Evolutionary conservation across 1,140 invertebrate species (phyloP).

Genomic region (Melanaphis sacchari): DNA sequence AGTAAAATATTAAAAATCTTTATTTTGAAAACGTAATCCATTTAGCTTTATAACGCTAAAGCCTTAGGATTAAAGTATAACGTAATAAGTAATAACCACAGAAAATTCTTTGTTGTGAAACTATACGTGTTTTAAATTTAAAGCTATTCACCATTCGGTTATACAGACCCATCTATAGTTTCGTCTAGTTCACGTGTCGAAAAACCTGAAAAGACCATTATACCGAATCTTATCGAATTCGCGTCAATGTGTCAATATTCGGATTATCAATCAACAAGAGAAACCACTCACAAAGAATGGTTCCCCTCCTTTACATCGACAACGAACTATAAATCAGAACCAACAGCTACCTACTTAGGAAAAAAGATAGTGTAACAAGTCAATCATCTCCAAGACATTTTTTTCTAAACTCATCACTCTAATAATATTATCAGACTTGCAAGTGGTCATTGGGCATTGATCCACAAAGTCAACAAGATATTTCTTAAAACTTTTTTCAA

Average conservation of each 20-base stretch:
- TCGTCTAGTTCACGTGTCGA: neutral
- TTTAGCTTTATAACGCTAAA: neutral
- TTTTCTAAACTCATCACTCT: conserved; percentile 19
- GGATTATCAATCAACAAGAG: conserved; percentile 53
- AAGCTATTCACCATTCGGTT: neutral
- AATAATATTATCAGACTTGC: neutral
- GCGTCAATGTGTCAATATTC: conserved; percentile 53
- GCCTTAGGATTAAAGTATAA: neutral
- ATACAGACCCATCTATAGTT: neutral
- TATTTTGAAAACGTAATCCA: neutral
- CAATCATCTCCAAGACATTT: conserved; percentile 43
- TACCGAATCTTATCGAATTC: conserved; percentile 47
- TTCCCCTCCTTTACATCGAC: conserved; percentile 20
- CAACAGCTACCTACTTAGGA: conserved; percentile 1
- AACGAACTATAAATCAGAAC: conserved; percentile 54
- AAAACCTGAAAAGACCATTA: conserved; percentile 2
- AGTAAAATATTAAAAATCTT: neutral
- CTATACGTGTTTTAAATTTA: neutral
- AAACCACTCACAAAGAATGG: conserved; percentile 35
- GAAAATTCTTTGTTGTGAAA: neutral
- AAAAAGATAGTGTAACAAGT: conserved; percentile 54
- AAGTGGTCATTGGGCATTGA: neutral
- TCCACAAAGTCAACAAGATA: neutral
- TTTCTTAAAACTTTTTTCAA: neutral
- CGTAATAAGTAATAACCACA: neutral